Evolutionary conservation across 2,797 vertebrate species (phyloP).

Genomic region (Gadopsis bispinosus): DNA sequence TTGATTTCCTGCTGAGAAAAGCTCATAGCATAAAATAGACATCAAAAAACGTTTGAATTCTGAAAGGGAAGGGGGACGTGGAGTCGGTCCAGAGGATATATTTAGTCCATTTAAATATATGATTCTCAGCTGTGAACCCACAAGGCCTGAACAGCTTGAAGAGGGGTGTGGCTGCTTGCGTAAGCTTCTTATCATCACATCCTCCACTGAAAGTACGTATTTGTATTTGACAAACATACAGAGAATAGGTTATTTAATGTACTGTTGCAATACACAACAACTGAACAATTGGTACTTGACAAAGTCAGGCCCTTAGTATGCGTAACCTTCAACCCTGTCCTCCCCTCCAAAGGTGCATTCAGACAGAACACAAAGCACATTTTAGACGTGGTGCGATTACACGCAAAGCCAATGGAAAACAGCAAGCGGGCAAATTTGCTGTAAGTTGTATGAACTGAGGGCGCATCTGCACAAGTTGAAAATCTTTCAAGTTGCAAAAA

Average conservation of each 20-base stretch:
- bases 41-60: neutral
- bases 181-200: slow-evolving; percentile 19
- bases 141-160: neutral
- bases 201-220: neutral
- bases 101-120: neutral
- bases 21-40: slow-evolving; percentile 2
- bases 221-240: neutral
- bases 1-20: slow-evolving; percentile 32
- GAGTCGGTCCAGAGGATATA: neutral
- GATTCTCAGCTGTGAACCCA: slow-evolving; percentile 1
- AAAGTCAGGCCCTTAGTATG: neutral
- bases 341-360: neutral
- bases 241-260: neutral
- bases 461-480: too few species aligned
- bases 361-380: neutral
- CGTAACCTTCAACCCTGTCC: neutral
- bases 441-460: too few species aligned
- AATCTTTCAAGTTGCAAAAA: too few species aligned
- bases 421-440: too few species aligned
- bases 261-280: neutral
- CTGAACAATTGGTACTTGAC: neutral
- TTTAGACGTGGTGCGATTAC: too few species aligned
- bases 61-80: neutral
- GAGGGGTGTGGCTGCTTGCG: neutral
- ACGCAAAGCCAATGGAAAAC: too few species aligned